Evolutionary conservation across 2,797 vertebrate species (phyloP), one percentile per base, ranked within the genome.

Genomic region (Poecilia wingei): DNA sequence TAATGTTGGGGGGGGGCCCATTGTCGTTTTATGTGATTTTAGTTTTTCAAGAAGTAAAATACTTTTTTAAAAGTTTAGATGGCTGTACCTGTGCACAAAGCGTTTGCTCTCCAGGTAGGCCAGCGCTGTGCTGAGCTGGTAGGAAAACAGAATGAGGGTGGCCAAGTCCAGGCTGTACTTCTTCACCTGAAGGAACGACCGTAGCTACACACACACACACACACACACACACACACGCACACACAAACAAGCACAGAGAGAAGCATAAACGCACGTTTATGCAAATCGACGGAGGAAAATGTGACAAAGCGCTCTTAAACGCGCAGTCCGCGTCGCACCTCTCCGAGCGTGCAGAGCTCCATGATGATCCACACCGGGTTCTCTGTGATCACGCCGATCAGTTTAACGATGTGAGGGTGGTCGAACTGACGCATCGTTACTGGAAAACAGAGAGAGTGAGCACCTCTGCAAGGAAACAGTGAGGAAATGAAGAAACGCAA

Each of bases 281-380:
- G 39, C 8, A 13, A 9, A 3, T 1, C 6, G 2, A 61, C 22
- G 5, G 20, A 3, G 39, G 41, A n/a, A 69, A 45, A 43, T 4
- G 39, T 13, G 66, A 49, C 13, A 74, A 66, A 41, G 74, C 36
- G 10, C 20, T 39, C 3, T 43, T n/a, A 49, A 46, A 72, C 53
- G 66, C 43, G 64, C 66, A 81, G 49, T 12, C 49, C 25, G 5
- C 69, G 18, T 49, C 9, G 0, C 84, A 95, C 94, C 93, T 95
- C 94, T 87, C 94, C 93, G 0, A 94, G 92, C 39, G 93, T 94
- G 20, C 98, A 99, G 43, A 99, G 97, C 95, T 99, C 98, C 98
- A 99, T 99, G 95, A 99, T 98, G 92, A 99, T 99, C 98, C 98
- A 99, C 61, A 99, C 98, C 0, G 98, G 98, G 87, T 98, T 99